A percentile compares a stretch with the other conserved stretches of the same genome.
phyloP scores from a whole-genome alignment of 2,113 vertebrate genomes.

The Poecilia latipinna region DNA sequence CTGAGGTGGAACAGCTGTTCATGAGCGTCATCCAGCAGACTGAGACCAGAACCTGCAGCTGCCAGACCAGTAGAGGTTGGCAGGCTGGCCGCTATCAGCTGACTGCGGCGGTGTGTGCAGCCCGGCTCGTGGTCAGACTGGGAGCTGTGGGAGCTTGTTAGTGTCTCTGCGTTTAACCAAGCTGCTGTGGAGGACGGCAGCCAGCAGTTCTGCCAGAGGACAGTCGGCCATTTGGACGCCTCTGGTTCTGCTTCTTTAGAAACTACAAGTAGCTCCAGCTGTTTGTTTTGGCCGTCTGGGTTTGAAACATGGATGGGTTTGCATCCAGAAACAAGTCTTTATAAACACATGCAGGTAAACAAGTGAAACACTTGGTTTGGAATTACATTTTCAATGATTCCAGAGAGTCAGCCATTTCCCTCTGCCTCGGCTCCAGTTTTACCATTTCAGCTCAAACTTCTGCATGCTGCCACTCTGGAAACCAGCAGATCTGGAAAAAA shows the following conservation, averaged over 20 bases:
- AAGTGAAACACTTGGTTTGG: neutral
- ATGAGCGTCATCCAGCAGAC: neutral
- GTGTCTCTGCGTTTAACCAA: constrained; percentile 35
- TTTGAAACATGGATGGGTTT: neutral
- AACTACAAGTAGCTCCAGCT: neutral
- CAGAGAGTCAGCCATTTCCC: neutral
- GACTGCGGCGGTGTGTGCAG: constrained; percentile 47
- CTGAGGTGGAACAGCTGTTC: neutral
- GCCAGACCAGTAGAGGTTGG: constrained; percentile 56
- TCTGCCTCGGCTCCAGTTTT: too few relatives aligned
- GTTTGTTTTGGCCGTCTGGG: neutral
- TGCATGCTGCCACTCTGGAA: too few relatives aligned
- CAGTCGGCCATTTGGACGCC: constrained; percentile 14
- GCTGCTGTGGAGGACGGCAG: constrained; percentile 18
- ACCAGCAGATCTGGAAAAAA: too few relatives aligned
- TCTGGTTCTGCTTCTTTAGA: constrained; percentile 26
- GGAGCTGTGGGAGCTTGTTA: constrained; percentile 46
- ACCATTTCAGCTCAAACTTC: too few relatives aligned
- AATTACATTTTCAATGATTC: neutral
- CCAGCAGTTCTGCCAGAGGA: constrained; percentile 9
- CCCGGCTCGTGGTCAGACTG: constrained; percentile 44
- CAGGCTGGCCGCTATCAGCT: constrained; percentile 32
- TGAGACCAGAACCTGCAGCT: constrained; percentile 14
- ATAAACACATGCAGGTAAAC: neutral
- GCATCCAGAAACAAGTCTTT: neutral